Percentiles rank a stretch among this genome's conserved stretches.
phyloP scores from a whole-genome alignment of 2,888 invertebrate species.

The Dasysyrphus tricinctus region DNA sequence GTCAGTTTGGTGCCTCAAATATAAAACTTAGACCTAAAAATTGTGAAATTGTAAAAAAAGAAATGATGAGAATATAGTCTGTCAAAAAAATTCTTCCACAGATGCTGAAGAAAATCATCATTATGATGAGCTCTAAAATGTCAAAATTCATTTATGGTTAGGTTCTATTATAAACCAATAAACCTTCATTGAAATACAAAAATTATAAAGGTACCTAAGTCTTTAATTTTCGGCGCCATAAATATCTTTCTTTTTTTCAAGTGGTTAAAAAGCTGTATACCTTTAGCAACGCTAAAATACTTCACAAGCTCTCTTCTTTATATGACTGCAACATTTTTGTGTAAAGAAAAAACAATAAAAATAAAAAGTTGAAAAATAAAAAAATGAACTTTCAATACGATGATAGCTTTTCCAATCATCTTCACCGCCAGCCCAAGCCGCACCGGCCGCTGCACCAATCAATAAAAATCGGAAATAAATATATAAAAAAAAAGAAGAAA shows the following conservation, averaged over 20 bases:
- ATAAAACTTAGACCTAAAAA: too few relatives aligned
- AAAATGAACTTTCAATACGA: conserved; percentile 48
- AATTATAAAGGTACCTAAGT: neutral
- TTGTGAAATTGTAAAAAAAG: too few relatives aligned
- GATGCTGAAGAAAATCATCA: neutral
- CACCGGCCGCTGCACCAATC: neutral
- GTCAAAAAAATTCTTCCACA: too few relatives aligned
- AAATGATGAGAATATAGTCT: too few relatives aligned
- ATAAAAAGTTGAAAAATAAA: conserved; percentile 15
- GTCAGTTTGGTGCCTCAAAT: too few relatives aligned
- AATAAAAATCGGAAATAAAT: conserved; percentile 52
- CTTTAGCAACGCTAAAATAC: neutral
- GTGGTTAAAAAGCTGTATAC: neutral
- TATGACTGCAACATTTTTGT: conserved; percentile 1
- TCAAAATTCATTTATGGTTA: neutral
- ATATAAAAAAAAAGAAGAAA: too few relatives aligned
- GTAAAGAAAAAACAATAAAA: conserved; percentile 6
- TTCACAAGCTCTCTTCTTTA: neutral
- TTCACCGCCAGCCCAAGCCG: conserved; percentile 11
- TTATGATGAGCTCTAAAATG: neutral
- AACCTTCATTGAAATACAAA: neutral
- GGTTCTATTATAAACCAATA: neutral
- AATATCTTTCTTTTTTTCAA: neutral
- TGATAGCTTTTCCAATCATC: conserved; percentile 52
- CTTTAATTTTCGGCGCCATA: conserved; percentile 7